Evolutionary conservation across 2,113 vertebrate species (phyloP).

Genomic region (Esox niger): DNA sequence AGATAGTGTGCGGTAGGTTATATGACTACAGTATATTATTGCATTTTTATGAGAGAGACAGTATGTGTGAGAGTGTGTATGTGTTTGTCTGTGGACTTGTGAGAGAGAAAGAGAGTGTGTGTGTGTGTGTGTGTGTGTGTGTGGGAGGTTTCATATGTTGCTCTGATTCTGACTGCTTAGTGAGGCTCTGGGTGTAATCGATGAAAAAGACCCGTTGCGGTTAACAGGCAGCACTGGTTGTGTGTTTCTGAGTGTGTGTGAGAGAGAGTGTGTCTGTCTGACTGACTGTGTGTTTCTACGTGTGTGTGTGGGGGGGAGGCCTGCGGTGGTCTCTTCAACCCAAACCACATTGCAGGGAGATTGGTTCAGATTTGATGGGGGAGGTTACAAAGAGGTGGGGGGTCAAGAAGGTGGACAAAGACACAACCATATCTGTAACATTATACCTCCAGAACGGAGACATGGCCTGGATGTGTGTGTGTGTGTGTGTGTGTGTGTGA

Average conservation of each 20-base stretch:
- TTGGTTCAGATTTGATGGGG: constrained; percentile 19
- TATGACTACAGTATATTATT: too few relatives aligned
- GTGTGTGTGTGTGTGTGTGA: not conserved
- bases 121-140: too few relatives aligned
- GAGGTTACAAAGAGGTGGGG: constrained; percentile 26
- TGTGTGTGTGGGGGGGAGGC: not conserved
- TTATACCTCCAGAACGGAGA: constrained; percentile 22
- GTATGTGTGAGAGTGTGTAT: too few relatives aligned
- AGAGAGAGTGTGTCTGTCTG: constrained; percentile 3
- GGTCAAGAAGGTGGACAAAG: constrained; percentile 30
- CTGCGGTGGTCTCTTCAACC: constrained; percentile 23
- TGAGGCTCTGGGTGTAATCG: not conserved
- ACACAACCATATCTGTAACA: constrained; percentile 30
- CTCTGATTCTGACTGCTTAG: too few relatives aligned
- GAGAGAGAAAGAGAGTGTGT: too few relatives aligned
- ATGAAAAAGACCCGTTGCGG: not conserved
- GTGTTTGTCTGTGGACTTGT: too few relatives aligned
- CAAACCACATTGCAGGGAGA: constrained; percentile 32
- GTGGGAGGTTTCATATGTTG: too few relatives aligned
- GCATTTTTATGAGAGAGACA: too few relatives aligned
- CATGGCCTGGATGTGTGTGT: not conserved
- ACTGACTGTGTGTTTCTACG: not conserved
- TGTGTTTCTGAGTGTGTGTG: constrained; percentile 42
- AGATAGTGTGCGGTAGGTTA: too few relatives aligned
- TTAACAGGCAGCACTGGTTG: not conserved